A percentile compares a stretch with the other conserved stretches of the same genome.
These are phyloP conservation scores for Corythoichthys haematopterus DNA, from an alignment of 2,113 vertebrate genomes.

Conservation along the genomic window DNA sequence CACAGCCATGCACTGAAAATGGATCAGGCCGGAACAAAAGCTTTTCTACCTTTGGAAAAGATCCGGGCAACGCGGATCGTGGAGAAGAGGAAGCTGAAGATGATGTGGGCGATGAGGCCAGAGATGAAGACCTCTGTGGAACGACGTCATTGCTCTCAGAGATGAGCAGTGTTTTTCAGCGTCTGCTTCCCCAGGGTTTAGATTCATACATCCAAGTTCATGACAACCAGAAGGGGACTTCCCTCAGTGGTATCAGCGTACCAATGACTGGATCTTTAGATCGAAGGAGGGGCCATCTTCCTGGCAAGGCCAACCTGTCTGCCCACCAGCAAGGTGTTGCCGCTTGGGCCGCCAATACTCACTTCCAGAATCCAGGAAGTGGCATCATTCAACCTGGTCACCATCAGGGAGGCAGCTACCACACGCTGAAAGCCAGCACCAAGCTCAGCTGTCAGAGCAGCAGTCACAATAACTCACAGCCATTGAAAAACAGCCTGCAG, in stretches of 20 bases:
- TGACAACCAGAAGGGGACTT: slow-evolving; percentile 75
- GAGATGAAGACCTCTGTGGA: slow-evolving; percentile 71
- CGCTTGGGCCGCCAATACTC: slow-evolving; percentile 92
- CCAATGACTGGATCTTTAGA: slow-evolving; percentile 79
- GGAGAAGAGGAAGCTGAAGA: slow-evolving; percentile 50
- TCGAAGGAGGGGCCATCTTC: slow-evolving; percentile 81
- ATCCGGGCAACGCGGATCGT: slow-evolving; percentile 56
- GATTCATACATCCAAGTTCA: slow-evolving; percentile 79
- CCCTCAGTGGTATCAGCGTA: slow-evolving; percentile 47
- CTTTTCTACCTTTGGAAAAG: slow-evolving; percentile 95
- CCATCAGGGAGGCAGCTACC: slow-evolving; percentile 58
- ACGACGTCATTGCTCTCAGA: slow-evolving; percentile 85
- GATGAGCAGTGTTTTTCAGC: slow-evolving; percentile 96
- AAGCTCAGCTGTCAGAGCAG: slow-evolving; percentile 69
- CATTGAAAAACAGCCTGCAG: slow-evolving; percentile 53
- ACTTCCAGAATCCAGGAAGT: slow-evolving; percentile 88
- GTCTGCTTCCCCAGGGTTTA: slow-evolving; percentile 83
- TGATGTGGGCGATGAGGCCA: slow-evolving; percentile 61
- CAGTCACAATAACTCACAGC: slow-evolving; percentile 46
- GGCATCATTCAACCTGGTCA: slow-evolving; percentile 78
- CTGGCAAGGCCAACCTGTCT: slow-evolving; percentile 76
- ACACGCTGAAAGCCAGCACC: slow-evolving; percentile 66
- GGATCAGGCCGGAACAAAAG: slow-evolving; percentile 81
- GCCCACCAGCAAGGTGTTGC: slow-evolving; percentile 89
- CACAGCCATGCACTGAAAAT: slow-evolving; percentile 64